These are phyloP conservation scores for Poeciliopsis paucimaculata DNA, from an alignment of 2,797 vertebrate species.

Conservation along the genomic window DNA sequence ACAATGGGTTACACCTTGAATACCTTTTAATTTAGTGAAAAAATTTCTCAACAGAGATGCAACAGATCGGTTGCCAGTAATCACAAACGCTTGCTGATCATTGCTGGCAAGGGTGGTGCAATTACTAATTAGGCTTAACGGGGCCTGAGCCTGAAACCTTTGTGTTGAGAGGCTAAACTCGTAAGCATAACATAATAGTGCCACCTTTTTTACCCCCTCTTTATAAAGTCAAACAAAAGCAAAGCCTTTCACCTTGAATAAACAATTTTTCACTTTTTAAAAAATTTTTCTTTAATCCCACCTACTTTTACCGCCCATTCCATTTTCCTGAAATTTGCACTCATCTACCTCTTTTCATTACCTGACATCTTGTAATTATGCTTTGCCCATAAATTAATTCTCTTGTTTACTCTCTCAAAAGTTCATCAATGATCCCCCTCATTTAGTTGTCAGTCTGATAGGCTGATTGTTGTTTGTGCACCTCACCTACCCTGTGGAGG, in stretches of 20 bases:
- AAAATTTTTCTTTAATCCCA: slow-evolving; percentile 19
- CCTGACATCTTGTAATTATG: slow-evolving; percentile 59
- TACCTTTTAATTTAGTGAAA: not conserved
- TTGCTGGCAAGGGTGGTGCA: not conserved
- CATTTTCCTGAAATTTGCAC: slow-evolving; percentile 59
- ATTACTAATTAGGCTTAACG: not conserved
- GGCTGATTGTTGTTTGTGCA: slow-evolving; percentile 52
- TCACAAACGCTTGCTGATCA: not conserved
- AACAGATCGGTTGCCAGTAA: not conserved
- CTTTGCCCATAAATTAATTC: slow-evolving; percentile 50
- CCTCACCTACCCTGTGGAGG: slow-evolving; percentile 8
- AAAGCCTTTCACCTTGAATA: slow-evolving; percentile 26
- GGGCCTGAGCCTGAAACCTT: not conserved
- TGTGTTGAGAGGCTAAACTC: not conserved
- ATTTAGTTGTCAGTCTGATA: slow-evolving; percentile 63
- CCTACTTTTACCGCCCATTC: slow-evolving; percentile 22
- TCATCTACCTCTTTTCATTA: slow-evolving; percentile 50
- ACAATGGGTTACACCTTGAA: not conserved
- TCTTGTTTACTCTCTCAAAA: slow-evolving; percentile 64
- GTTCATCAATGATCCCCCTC: slow-evolving; percentile 59
- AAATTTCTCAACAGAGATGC: not conserved
- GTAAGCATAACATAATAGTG: not conserved
- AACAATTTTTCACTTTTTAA: slow-evolving; percentile 27
- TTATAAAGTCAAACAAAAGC: slow-evolving; percentile 6
- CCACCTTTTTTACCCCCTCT: not conserved